Evolutionary conservation across 2,888 invertebrate species (phyloP).

Genomic region (Camptogramma bilineatum): DNA sequence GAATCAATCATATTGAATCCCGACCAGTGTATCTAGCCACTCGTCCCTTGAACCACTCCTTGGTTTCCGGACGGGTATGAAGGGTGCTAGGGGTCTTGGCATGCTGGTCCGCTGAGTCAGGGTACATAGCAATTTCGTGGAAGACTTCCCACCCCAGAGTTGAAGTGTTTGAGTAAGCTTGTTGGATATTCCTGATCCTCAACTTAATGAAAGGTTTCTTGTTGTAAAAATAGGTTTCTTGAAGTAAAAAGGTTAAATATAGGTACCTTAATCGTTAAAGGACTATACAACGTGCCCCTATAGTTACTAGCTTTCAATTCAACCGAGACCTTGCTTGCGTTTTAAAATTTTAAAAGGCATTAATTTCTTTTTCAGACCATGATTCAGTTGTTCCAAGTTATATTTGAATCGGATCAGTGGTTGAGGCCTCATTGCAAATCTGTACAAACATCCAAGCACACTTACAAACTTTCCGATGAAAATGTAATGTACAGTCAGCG

Average conservation of each 20-base stretch:
- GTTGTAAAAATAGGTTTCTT: too few species aligned
- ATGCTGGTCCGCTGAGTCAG: conserved; percentile 55
- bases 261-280: conserved; percentile 4
- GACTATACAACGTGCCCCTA: not conserved
- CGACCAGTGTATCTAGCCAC: conserved; percentile 44
- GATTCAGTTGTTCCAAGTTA: too few species aligned
- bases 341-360: not conserved
- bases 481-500: too few species aligned
- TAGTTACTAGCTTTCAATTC: not conserved
- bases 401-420: too few species aligned
- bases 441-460: too few species aligned
- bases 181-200: conserved; percentile 38
- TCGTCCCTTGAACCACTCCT: conserved; percentile 24
- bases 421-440: too few species aligned
- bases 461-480: too few species aligned
- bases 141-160: conserved; percentile 53
- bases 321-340: not conserved
- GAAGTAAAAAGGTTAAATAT: conserved; percentile 20
- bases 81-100: conserved; percentile 35
- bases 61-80: conserved; percentile 3
- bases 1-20: conserved; percentile 61
- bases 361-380: too few species aligned
- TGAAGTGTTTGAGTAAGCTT: conserved; percentile 51
- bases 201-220: conserved; percentile 27
- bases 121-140: conserved; percentile 59